Conservation (phyloP, 2,797 vertebrate species). For the Sebastolobus altivelis region DNA sequence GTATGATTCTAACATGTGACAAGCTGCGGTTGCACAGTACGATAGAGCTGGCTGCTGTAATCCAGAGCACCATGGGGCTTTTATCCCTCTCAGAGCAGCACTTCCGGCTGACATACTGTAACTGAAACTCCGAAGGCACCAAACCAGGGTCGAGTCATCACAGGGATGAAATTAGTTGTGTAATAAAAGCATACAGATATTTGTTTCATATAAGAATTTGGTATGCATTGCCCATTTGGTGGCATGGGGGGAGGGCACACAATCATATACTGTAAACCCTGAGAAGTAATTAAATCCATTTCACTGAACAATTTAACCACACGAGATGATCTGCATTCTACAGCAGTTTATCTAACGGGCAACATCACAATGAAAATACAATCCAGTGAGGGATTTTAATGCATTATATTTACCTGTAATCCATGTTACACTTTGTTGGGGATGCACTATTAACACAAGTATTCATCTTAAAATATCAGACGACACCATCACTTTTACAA, state of each 20-base stretch:
- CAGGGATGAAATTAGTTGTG: constrained; percentile 36
- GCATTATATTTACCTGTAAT: constrained; percentile 34
- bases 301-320: constrained; percentile 16
- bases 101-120: constrained; percentile 44
- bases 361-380: constrained; percentile 12
- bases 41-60: constrained; percentile 47
- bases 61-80: constrained; percentile 44
- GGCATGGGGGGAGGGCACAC: neutral
- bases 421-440: constrained; percentile 35
- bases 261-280: constrained; percentile 30
- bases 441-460: constrained; percentile 44
- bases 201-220: constrained; percentile 40
- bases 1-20: constrained; percentile 30
- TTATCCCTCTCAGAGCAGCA: constrained; percentile 58
- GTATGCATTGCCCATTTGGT: constrained; percentile 16
- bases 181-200: constrained; percentile 34
- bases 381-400: constrained; percentile 22
- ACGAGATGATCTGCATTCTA: neutral
- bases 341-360: constrained; percentile 12
- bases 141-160: constrained; percentile 33
- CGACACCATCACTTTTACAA: neutral
- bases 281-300: constrained; percentile 24
- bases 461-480: neutral
- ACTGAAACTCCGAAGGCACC: constrained; percentile 39
- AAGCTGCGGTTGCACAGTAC: constrained; percentile 26